Conservation (phyloP, 1,140 invertebrate genomes). For the Parapsyche elsis region DNA sequence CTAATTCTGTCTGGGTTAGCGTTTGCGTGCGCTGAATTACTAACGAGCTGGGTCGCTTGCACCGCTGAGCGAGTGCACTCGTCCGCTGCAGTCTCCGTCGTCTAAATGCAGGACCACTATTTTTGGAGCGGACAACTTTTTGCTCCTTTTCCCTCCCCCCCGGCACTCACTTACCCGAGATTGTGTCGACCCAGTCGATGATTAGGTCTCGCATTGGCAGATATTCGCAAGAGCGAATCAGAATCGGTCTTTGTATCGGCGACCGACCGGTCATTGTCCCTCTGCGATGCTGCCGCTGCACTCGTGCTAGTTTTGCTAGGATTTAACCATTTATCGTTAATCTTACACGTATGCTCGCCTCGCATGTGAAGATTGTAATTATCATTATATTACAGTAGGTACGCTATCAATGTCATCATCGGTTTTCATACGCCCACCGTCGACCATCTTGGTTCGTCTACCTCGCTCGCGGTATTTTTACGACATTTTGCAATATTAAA, state of each 20-base stretch:
- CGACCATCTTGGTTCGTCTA: not conserved
- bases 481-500: not conserved
- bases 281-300: not conserved
- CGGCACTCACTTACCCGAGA: not conserved
- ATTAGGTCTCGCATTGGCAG: no score
- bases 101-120: slow-evolving; percentile 30
- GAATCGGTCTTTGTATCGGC: not conserved
- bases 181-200: not conserved
- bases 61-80: not conserved
- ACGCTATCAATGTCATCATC: not conserved
- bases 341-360: no score
- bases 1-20: not conserved
- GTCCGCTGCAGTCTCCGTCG: not conserved
- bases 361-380: no score
- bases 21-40: not conserved
- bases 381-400: no score
- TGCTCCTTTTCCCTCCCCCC: not conserved
- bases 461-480: slow-evolving; percentile 3
- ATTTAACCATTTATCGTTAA: no score
- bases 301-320: not conserved
- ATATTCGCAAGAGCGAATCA: not conserved
- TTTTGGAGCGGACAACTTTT: slow-evolving; percentile 12
- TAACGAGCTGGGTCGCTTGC: slow-evolving; percentile 6
- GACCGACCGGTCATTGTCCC: not conserved
- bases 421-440: not conserved